Evolutionary conservation across 2,113 vertebrate genomes (phyloP).

Genomic region (Oreochromis aureus): DNA sequence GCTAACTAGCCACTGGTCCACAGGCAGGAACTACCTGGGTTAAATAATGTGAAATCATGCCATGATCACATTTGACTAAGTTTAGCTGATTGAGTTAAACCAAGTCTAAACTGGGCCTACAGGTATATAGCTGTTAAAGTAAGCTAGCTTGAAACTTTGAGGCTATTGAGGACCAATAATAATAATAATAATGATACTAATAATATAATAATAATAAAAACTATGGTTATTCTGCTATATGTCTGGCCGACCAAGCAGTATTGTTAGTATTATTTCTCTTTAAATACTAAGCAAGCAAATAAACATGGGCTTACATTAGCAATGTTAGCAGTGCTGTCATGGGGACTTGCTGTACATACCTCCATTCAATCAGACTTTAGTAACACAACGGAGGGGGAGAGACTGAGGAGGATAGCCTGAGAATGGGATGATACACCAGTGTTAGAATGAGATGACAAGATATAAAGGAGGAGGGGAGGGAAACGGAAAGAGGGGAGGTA

Average conservation of each 20-base stretch:
- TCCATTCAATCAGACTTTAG: slow-evolving; percentile 60
- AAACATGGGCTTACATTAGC: not conserved
- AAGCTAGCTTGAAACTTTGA: not conserved
- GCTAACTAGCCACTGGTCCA: not conserved
- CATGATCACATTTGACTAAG: not conserved
- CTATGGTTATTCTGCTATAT: not conserved
- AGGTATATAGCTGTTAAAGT: not conserved
- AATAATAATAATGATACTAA: not conserved
- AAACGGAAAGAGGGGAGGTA: not conserved
- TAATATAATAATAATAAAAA: not conserved
- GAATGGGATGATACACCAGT: slow-evolving; percentile 48
- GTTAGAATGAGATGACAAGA: slow-evolving; percentile 33
- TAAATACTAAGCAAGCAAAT: slow-evolving; percentile 22
- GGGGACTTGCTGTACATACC: slow-evolving; percentile 45
- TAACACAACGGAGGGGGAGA: slow-evolving; percentile 57
- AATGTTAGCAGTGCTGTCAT: not conserved
- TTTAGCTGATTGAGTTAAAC: not conserved
- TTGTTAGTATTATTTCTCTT: not conserved
- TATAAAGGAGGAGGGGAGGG: not conserved
- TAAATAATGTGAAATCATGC: not conserved
- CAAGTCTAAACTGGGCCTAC: not conserved
- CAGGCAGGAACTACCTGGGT: not conserved
- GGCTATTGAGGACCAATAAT: not conserved
- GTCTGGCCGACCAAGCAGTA: not conserved
- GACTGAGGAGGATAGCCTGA: slow-evolving; percentile 56